Base-by-base conservation (phyloP, 2,888 invertebrate genomes). In the Polydrusus cervinus region DNA sequence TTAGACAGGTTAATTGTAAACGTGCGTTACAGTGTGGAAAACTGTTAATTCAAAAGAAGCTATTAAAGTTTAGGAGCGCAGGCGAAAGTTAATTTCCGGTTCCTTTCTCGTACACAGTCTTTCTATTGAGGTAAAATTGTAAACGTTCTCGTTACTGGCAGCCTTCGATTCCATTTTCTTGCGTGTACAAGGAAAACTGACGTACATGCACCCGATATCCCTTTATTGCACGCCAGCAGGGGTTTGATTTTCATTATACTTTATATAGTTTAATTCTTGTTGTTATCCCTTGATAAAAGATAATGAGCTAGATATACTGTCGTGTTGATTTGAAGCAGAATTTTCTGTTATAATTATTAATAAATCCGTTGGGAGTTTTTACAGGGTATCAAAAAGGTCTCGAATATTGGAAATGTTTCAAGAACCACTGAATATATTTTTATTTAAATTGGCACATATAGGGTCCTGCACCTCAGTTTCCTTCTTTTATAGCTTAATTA, bases 51-150 rank as follows among this genome's bases (percentile, higher is more conserved):
- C 61, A 30, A 75, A 77, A 65, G 74, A 68, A 74, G 64, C 72
- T 71, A 76, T 76, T 74, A 74, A 71, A 77, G 71, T 77, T 74
- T 49, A 47, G 70, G 43, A 61, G 65, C 51, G 49, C 34, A 18
- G 25, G 64, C 68, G 71, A 76, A 76, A 73, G 76, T 73, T 73
- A 76, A 76, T 76, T 76, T 76, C 76, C 76, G 73, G 70, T 61
- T 73, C 70, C 66, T 76, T 76, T 72, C 70, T 66, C 57, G 38
- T 38, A 60, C 30, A 38, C 57, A 60, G 57, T 60, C 57, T 60
- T 60, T 60, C 57, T 60, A 38, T 60, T 38, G 57, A 60, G 38
- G 57, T 60, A 60, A 60, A 60, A 60, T 60, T 38, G 57, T 60
- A 60, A 60, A 60, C 57, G 57, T 38, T 60, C 57, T 38, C 57